Base-by-base conservation (phyloP, 1,140 invertebrate species). In the Aculops lycopersici region DNA sequence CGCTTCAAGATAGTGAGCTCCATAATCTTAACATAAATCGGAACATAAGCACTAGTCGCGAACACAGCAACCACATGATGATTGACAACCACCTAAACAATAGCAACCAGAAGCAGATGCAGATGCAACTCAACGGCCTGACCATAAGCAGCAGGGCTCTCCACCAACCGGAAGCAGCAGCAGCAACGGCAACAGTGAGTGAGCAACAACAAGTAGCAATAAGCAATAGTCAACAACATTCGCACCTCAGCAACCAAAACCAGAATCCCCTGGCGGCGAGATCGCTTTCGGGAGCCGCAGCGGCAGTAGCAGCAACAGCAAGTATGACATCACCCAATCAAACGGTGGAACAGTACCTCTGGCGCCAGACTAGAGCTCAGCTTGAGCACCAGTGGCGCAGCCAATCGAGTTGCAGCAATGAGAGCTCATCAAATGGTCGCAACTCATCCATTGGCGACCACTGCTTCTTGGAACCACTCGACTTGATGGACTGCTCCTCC, bases 391-490 rank as follows among this genome's bases (percentile, higher is more conserved):
- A n/a, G n/a, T n/a, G n/a, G n/a, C n/a, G n/a, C n/a, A 31, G 24
- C 24, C 24, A 31, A 31, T n/a, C 24, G 24, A 31, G 8, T 31
- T 8, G n/a, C 24, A 8, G 24, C n/a, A n/a, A 79, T 54, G 16
- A 39, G 41, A 21, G 19, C 20, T 20, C 42, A 47, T 21, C 36
- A 40, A 17, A 24, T 20, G 40, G 36, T 36, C 15, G 19, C 35
- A 37, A 38, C 36, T 2, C 24, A n/a, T 24, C 41, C 43, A 24
- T 36, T 16, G 16, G 21, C 15, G 36, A 44, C 16, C 12, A 41
- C 20, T 73, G 78, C 35, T 50, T 75, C 75, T 52, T 72, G 75
- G 49, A 63, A 72, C 49, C 57, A 8, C 8, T 8, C 24, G n/a
- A 31, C 8, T 8, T 8, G 8, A 31, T n/a, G 8, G n/a, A n/a